phyloP scores from a whole-genome alignment of 1,140 invertebrate species.

The Neotoxoptera formosana region DNA sequence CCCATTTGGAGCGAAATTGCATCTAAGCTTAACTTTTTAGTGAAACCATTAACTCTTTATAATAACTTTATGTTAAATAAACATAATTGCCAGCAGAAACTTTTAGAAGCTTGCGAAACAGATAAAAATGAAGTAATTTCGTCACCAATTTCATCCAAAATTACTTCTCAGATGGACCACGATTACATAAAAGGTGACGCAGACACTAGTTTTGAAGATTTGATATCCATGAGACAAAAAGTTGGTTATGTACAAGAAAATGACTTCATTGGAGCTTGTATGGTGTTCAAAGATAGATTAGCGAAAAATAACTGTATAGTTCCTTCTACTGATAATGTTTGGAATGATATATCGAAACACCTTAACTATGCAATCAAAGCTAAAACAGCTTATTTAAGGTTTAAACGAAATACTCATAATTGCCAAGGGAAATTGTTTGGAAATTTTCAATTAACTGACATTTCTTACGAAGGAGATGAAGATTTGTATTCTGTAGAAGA shows the following conservation, averaged over 20 bases:
- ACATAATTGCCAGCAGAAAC: constrained; percentile 43
- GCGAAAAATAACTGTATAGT: constrained; percentile 37
- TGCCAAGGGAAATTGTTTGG: constrained; percentile 27
- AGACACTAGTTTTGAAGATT: constrained; percentile 34
- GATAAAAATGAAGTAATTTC: neutral
- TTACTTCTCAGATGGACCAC: constrained; percentile 46
- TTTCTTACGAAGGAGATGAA: neutral
- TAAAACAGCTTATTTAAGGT: constrained; percentile 45
- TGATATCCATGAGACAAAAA: constrained; percentile 44
- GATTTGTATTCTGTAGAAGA: neutral
- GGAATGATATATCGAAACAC: constrained; percentile 49
- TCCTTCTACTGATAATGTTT: constrained; percentile 18
- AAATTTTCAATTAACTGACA: neutral
- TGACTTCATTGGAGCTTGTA: constrained; percentile 30
- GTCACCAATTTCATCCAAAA: constrained; percentile 11
- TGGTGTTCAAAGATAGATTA: constrained; percentile 25
- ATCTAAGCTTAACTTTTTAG: constrained; percentile 23
- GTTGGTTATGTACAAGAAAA: constrained; percentile 53
- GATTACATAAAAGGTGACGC: constrained; percentile 34
- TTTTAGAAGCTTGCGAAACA: constrained; percentile 15
- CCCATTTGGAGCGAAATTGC: constrained; percentile 40
- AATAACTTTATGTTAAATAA: constrained; percentile 42
- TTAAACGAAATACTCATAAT: constrained; percentile 50
- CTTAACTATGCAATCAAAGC: constrained; percentile 51
- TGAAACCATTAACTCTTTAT: constrained; percentile 35